These are phyloP conservation scores for Lycocerus yunnanus DNA, from an alignment of 2,888 invertebrate genomes.

Conservation along the genomic window DNA sequence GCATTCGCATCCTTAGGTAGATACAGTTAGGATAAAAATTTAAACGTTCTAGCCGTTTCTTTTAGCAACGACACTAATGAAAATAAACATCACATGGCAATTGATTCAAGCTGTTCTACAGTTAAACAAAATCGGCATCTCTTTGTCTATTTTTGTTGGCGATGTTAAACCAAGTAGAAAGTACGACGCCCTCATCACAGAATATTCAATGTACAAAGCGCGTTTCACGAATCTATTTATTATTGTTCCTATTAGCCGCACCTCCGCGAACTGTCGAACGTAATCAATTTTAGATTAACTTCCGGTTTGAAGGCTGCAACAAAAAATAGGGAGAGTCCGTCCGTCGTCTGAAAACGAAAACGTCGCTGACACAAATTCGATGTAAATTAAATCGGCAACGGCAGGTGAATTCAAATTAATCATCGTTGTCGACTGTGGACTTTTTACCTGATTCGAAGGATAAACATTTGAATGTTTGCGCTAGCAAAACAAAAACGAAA, in stretches of 20 bases:
- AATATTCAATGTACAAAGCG: slow-evolving; percentile 2
- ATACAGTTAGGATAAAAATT: not conserved
- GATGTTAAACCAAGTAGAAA: slow-evolving; percentile 2
- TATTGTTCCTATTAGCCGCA: slow-evolving; percentile 1
- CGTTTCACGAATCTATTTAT: not conserved
- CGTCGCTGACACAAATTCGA: not conserved
- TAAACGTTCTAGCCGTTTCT: not conserved
- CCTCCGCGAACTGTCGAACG: not conserved
- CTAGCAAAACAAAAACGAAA: not conserved
- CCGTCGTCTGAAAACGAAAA: not conserved
- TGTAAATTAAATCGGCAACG: not conserved
- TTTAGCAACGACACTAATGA: not conserved
- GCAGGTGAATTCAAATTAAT: not conserved
- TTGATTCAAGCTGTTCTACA: not conserved
- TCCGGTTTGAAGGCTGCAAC: not conserved
- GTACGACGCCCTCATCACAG: slow-evolving; percentile 1
- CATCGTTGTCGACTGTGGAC: not conserved
- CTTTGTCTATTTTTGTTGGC: slow-evolving; percentile 4
- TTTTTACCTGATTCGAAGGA: not conserved
- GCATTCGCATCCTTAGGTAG: not conserved
- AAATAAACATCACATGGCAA: not conserved
- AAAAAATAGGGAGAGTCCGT: not conserved
- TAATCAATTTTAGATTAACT: slow-evolving; percentile 3
- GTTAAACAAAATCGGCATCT: slow-evolving; percentile 1
- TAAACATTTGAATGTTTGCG: not conserved